phyloP scores from a whole-genome alignment of 2,797 vertebrate species.

The Carcharodon carcharias region DNA sequence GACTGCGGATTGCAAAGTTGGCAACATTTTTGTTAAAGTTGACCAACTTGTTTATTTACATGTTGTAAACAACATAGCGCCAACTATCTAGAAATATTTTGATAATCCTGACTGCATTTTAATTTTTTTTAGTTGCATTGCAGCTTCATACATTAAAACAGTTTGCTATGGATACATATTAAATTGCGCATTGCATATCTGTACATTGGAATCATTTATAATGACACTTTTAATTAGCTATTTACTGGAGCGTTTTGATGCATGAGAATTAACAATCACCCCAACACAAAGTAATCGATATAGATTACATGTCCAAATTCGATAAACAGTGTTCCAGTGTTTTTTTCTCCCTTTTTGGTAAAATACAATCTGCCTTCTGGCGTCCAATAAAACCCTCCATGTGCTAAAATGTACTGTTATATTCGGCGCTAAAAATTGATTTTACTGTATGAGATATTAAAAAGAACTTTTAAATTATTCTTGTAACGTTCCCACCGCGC shows the following conservation, averaged over 20 bases:
- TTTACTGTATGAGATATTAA: slow-evolving; percentile 4
- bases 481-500: background rate
- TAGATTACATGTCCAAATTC: slow-evolving; percentile 31
- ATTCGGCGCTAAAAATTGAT: background rate
- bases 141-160: background rate
- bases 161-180: background rate
- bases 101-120: background rate
- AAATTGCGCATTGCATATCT: slow-evolving; percentile 13
- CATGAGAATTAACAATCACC: slow-evolving; percentile 22
- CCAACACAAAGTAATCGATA: slow-evolving; percentile 30
- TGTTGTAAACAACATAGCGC: background rate
- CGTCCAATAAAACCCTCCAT: slow-evolving; percentile 6
- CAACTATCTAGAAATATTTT: background rate
- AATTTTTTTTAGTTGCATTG: background rate
- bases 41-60: background rate
- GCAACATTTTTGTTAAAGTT: background rate
- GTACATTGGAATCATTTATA: background rate
- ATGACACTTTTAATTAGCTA: slow-evolving; percentile 27
- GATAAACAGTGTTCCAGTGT: slow-evolving; percentile 4
- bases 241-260: slow-evolving; percentile 25
- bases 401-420: slow-evolving; percentile 11
- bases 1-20: background rate
- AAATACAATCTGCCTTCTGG: background rate
- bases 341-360: background rate
- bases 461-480: slow-evolving; percentile 4